A percentile compares a stretch with the other conserved stretches of the same genome.
These are phyloP conservation scores for Leuciscus idus DNA, from an alignment of 2,113 vertebrate species.

Conservation along the genomic window DNA sequence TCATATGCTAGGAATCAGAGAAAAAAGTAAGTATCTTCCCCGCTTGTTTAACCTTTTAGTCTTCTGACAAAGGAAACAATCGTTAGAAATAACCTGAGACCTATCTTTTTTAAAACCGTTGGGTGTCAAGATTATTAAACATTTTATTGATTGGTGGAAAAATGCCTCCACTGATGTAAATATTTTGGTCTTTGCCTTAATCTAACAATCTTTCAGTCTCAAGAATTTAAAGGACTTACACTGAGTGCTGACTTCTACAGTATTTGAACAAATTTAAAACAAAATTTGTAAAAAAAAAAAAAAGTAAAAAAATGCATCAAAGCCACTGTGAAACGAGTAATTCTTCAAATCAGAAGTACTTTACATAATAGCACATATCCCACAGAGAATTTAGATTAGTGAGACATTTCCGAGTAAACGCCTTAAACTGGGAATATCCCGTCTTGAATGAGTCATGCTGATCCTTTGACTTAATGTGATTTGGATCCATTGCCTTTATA, in stretches of 20 bases:
- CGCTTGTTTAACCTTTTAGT: background rate
- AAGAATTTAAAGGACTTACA: background rate
- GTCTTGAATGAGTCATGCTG: slow-evolving; percentile 4
- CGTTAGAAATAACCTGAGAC: background rate
- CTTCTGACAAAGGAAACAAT: background rate
- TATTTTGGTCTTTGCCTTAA: background rate
- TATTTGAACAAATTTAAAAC: slow-evolving; percentile 34
- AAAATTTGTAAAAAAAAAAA: too few relatives aligned
- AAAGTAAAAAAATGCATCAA: background rate
- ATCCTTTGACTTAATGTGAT: slow-evolving; percentile 23
- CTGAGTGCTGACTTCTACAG: slow-evolving; percentile 6
- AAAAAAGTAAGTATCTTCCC: background rate
- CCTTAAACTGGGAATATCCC: slow-evolving; percentile 10
- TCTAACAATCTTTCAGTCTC: background rate
- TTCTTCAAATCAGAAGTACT: background rate
- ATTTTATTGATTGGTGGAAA: background rate
- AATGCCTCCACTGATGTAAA: background rate
- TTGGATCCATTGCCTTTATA: background rate
- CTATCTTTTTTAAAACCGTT: background rate
- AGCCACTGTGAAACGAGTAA: background rate
- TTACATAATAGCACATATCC: slow-evolving; percentile 8
- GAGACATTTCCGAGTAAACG: background rate
- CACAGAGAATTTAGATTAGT: slow-evolving; percentile 13
- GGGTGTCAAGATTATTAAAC: background rate
- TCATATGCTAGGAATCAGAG: background rate